Evolutionary conservation across 2,113 vertebrate genomes (phyloP), one percentile per base, ranked within the genome.

Genomic region (Equus quagga): DNA sequence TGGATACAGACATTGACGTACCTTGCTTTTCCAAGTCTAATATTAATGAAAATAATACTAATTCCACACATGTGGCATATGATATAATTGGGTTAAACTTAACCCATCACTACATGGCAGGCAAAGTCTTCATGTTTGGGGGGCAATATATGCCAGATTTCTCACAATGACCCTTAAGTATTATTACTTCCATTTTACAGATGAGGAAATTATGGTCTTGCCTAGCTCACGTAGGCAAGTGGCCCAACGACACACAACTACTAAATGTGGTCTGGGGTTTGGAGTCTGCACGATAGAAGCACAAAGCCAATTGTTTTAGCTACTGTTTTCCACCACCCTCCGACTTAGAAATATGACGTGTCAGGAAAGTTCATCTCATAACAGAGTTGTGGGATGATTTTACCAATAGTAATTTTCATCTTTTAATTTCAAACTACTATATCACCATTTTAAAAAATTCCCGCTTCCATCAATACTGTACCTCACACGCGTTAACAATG

Each of bases 131-230:
- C 18, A 26, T 0, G 0, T n/a, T 72, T 14, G 24, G 12, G 49
- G 8, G 6, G 0, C 15, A 33, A 11, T 17, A 12, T 24, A 11
- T 31, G 41, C 6, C 6, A 2, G 5, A 8, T 5, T 28, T 23
- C 36, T 6, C 21, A 23, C 0, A 0, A 15, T 2, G 41, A 2
- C 14, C 6, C 6, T 8, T 41, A 3, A 24, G 15, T 17, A 11
- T 12, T 7, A 8, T 33, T 14, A 46, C 4, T 75, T 33, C 46
- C 3, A 3, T 60, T 84, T 49, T 41, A 24, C 13, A 31, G 19
- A 14, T 24, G 58, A 54, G 9, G 33, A 79, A 33, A 6, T 21
- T 14, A n/a, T 0, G 8, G 13, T 28, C 60, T 26, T 3, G 14
- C 31, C 56, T 54, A 8, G 51, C 9, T 49, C 73, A 26, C 5